Evolutionary conservation across 2,888 invertebrate species (phyloP).

Genomic region (Melangyna quadrimaculata): DNA sequence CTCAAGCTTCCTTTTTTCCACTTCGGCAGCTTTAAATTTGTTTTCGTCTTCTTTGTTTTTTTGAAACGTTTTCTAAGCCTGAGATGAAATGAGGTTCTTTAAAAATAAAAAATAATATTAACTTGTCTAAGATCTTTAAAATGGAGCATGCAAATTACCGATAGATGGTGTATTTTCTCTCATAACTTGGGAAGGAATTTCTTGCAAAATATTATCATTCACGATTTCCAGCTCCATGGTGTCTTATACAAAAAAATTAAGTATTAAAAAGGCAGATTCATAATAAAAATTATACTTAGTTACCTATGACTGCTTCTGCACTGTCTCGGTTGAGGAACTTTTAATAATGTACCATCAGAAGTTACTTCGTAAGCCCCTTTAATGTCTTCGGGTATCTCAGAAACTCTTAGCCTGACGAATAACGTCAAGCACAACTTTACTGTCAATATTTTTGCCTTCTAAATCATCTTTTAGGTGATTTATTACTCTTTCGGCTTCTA

Average conservation of each 20-base stretch:
- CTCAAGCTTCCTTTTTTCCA: not conserved
- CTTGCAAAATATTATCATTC: not conserved
- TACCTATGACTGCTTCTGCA: not conserved
- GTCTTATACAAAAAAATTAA: not conserved
- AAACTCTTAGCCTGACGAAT: not conserved
- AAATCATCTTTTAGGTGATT: not conserved
- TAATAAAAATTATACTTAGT: not conserved
- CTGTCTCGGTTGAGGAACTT: not conserved
- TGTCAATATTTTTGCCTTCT: not conserved
- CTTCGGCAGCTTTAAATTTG: not conserved
- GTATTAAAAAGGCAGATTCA: not conserved
- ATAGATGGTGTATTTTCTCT: not conserved
- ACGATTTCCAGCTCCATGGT: not conserved
- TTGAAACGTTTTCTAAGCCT: constrained; percentile 4
- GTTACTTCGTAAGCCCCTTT: not conserved
- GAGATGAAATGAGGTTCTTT: not conserved
- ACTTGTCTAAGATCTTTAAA: no score
- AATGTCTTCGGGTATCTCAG: not conserved
- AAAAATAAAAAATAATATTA: no score
- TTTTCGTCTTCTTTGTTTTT: constrained; percentile 15
- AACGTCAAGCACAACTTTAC: not conserved
- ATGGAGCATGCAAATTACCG: no score
- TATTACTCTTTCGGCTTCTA: not conserved
- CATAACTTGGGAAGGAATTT: not conserved
- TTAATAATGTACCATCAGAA: not conserved